Base-by-base conservation (phyloP, 2,888 invertebrate genomes). In the Cancer borealis region DNA sequence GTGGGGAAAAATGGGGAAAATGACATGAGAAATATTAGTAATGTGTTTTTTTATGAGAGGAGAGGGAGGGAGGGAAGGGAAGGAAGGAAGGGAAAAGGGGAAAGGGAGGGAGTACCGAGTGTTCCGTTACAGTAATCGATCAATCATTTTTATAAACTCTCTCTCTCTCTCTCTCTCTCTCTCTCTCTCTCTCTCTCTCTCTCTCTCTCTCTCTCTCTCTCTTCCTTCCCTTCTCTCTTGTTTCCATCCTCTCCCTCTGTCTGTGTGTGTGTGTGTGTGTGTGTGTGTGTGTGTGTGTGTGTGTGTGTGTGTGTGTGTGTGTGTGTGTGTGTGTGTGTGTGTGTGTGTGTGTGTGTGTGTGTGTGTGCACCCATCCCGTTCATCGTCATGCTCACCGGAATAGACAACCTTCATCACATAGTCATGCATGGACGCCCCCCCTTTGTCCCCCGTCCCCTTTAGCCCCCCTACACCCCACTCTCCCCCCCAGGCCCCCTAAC, bases 231-330 rank as follows among this genome's bases (percentile, higher is more conserved):
- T 66, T 5, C 4, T 21, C n/a, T 66, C n/a, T n/a, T n/a, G 5
- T n/a, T 66, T 66, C 4, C 21, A 0, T 66, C 66, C 66, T 66
- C n/a, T n/a, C n/a, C 6, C 21, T n/a, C 5, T 60, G 60, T 60
- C 12, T 60, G 60, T 60, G 60, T 60, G 60, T 60, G 60, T 60
- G 60, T 60, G 60, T 60, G 60, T 60, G 60, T 60, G 60, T 60
- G 60, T 60, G 60, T 60, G 60, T 60, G 60, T 60, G 60, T 60
- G 60, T 60, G 60, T 60, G 60, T 60, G 60, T 60, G 60, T 60
- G 60, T 60, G 66, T 66, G 54, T 54, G 54, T 4, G 54, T 54
- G 12, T 54, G 54, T 54, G 54, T 54, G 54, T 10, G 12, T 54
- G 54, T 54, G 54, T 10, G 12, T 54, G 54, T 54, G 54, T 54